A percentile compares a stretch with the other conserved stretches of the same genome.
These are phyloP conservation scores for Nesoenas mayeri DNA, from an alignment of 2,113 vertebrate species.

Conservation along the genomic window DNA sequence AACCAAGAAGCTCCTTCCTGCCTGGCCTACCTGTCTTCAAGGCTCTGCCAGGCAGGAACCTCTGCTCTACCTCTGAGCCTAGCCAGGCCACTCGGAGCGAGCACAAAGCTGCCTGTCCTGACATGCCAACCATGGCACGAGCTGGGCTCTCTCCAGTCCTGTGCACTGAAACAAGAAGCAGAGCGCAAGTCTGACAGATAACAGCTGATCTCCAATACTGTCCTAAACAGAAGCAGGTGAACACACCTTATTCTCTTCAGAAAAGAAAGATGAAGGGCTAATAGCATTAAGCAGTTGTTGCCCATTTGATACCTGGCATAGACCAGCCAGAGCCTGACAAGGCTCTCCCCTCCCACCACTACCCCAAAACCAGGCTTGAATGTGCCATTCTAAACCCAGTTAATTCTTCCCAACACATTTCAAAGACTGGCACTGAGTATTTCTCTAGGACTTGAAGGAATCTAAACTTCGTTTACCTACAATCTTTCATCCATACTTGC, in stretches of 20 bases:
- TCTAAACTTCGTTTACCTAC: background rate
- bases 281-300: background rate
- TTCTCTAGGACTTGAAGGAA: background rate
- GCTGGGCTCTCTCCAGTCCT: background rate
- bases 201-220: background rate
- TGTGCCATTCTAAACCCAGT: background rate
- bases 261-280: background rate
- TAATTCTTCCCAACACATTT: background rate
- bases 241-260: background rate
- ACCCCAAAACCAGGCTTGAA: background rate
- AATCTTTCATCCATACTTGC: background rate
- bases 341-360: background rate
- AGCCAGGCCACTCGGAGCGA: fast-evolving
- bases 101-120: background rate
- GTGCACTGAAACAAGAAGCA: background rate
- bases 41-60: background rate
- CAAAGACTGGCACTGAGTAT: background rate
- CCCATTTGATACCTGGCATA: background rate
- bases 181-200: background rate
- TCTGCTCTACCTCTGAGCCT: background rate
- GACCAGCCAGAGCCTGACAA: background rate
- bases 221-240: background rate
- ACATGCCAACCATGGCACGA: fast-evolving
- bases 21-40: background rate
- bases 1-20: background rate